Conservation (phyloP, 2,797 vertebrate genomes). For the Enteromius argenteus region DNA sequence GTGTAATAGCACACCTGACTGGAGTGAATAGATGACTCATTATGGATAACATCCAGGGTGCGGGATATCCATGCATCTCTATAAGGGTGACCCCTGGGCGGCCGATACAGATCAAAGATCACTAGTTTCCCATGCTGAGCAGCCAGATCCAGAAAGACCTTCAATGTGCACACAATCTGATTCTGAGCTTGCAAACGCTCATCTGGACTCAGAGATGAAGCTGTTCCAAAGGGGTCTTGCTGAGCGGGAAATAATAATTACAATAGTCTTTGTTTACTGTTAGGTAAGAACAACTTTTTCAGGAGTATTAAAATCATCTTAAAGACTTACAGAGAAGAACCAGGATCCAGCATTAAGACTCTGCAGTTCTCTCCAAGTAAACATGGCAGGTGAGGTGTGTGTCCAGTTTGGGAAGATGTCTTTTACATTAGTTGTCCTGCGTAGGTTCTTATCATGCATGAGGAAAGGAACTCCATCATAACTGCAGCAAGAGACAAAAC, state of each 20-base stretch:
- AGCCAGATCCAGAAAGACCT: conserved; percentile 82
- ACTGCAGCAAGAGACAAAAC: conserved; percentile 66
- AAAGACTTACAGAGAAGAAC: conserved; percentile 81
- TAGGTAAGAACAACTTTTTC: background rate
- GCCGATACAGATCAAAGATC: conserved; percentile 87
- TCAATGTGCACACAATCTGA: conserved; percentile 83
- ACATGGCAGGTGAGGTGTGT: conserved; percentile 69
- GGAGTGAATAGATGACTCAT: conserved; percentile 77
- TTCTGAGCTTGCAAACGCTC: conserved; percentile 78
- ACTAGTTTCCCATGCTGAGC: conserved; percentile 77
- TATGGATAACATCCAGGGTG: conserved; percentile 80
- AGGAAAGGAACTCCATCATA: conserved; percentile 88
- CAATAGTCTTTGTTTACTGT: background rate
- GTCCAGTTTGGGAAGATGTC: conserved; percentile 80
- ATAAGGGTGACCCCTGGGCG: conserved; percentile 84
- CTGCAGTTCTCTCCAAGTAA: conserved; percentile 84
- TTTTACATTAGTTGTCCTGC: conserved; percentile 85
- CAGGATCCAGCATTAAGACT: conserved; percentile 87
- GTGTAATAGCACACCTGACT: conserved; percentile 74
- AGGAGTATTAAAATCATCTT: background rate
- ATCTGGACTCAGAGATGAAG: conserved; percentile 70
- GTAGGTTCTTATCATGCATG: conserved; percentile 88
- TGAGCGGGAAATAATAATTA: conserved; percentile 61
- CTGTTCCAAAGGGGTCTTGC: conserved; percentile 82
- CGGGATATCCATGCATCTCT: conserved; percentile 77